Percentiles rank a stretch among this genome's conserved stretches.
These are phyloP conservation scores for Pemphigus obesinymphae DNA, from an alignment of 1,140 invertebrate genomes.

Conservation along the genomic window DNA sequence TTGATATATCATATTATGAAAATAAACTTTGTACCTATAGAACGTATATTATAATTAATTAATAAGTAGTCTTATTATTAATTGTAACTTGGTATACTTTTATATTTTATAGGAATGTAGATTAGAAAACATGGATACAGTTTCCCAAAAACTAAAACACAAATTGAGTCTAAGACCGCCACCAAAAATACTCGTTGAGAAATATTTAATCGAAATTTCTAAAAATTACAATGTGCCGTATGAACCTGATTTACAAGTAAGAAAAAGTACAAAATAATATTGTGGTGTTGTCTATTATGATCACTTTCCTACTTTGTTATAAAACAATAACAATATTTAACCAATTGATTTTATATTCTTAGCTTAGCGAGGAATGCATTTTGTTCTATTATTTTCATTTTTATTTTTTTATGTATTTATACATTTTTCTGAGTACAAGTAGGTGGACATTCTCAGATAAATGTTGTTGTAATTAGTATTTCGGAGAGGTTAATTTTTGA, in stretches of 20 bases:
- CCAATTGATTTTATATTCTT: too few species aligned
- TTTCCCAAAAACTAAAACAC: slow-evolving; percentile 92
- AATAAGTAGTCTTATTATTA: neutral
- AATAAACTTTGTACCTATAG: neutral
- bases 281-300: neutral
- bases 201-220: slow-evolving; percentile 93
- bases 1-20: too few species aligned
- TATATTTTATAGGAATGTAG: slow-evolving; percentile 60
- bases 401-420: too few species aligned
- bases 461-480: too few species aligned
- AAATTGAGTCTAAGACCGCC: slow-evolving; percentile 95
- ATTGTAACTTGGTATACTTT: neutral
- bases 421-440: too few species aligned
- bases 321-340: neutral
- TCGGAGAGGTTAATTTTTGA: too few species aligned
- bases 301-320: too few species aligned
- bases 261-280: neutral
- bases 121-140: slow-evolving; percentile 69
- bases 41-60: neutral
- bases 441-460: too few species aligned
- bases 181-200: slow-evolving; percentile 92
- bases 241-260: slow-evolving; percentile 80
- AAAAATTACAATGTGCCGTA: slow-evolving; percentile 90
- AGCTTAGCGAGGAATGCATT: too few species aligned
- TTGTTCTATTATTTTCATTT: too few species aligned